Evolutionary conservation across 2,888 invertebrate genomes (phyloP), one percentile per base, ranked within the genome.

Genomic region (Andrena haemorrhoa): DNA sequence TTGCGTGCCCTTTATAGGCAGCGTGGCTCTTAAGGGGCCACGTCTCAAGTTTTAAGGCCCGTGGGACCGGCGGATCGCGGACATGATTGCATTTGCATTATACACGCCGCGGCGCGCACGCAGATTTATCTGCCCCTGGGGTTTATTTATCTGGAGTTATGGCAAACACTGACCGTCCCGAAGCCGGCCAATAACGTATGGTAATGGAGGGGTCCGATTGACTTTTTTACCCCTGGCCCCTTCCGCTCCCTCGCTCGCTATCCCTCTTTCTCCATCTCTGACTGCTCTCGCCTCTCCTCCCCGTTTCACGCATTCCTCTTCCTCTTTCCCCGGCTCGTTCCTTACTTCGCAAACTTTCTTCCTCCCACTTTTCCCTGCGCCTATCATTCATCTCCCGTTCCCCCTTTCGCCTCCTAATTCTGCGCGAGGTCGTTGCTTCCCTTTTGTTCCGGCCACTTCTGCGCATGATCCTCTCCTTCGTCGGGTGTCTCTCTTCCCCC

Each of bases 71-170:
- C 74, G 81, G 87, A 86, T 85, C 89, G 88, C 89, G 91, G 90
- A 91, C 92, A 93, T 90, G 92, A 92, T 92, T 92, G 93, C 93
- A 93, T 93, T 93, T 93, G 93, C 93, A 93, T 93, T 93, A 92
- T 93, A 93, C 93, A 93, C 89, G 92, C 91, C 80, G 90, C 90
- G 88, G 90, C 88, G 88, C 83, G 88, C 84, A 79, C 86, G 90
- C 90, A 91, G 89, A 92, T 93, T 93, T 92, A 92, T 92, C 92
- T 91, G 90, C 88, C 90, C 89, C 90, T 88, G 86, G 89, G 91
- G 91, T 92, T 93, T 93, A 93, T 93, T 93, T 92, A 93, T 92
- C 92, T 91, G 90, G 91, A 93, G 92, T 93, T 93, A 93, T 92
- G 92, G 92, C 93, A 92, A 91, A 92, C 92, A 92, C 90, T 90